These are phyloP conservation scores for Falco novaeseelandiae DNA, from an alignment of 2,797 vertebrate species.

Conservation along the genomic window DNA sequence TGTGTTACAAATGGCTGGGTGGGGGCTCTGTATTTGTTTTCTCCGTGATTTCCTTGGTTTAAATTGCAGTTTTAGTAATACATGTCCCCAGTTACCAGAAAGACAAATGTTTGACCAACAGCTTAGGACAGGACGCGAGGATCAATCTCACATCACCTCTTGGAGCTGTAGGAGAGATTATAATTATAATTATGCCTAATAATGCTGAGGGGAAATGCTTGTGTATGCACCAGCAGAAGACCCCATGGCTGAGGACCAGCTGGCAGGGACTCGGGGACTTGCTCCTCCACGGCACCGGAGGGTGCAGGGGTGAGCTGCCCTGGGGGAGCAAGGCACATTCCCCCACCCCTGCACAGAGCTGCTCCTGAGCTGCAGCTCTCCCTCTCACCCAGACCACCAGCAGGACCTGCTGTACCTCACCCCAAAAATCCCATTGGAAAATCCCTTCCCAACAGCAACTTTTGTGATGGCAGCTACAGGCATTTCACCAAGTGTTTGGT, in stretches of 20 bases:
- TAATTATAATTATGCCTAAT: neutral
- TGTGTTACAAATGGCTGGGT: neutral
- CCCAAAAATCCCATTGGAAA: neutral
- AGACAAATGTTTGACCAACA: slow-evolving; percentile 35
- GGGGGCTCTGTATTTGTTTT: slow-evolving; percentile 9
- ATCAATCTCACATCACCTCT: neutral
- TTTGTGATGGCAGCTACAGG: neutral
- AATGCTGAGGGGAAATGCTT: accelerated
- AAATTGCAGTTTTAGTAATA: slow-evolving; percentile 11
- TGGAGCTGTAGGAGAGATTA: neutral
- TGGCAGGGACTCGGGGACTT: accelerated
- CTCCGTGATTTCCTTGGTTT: neutral
- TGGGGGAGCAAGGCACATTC: accelerated
- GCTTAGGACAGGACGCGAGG: neutral
- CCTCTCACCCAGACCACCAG: neutral
- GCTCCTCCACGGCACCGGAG: accelerated
- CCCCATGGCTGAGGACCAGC: accelerated
- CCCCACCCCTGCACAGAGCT: neutral
- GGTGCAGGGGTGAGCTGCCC: too few relatives aligned
- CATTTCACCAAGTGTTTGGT: accelerated
- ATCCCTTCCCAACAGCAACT: neutral
- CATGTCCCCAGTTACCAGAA: neutral
- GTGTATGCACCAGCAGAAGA: neutral
- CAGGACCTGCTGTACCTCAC: neutral
- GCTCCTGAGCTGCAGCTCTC: neutral